Percentiles rank a stretch among this genome's conserved stretches.
phyloP scores from a whole-genome alignment of 2,113 vertebrate genomes.

The Planiliza haematocheilus region DNA sequence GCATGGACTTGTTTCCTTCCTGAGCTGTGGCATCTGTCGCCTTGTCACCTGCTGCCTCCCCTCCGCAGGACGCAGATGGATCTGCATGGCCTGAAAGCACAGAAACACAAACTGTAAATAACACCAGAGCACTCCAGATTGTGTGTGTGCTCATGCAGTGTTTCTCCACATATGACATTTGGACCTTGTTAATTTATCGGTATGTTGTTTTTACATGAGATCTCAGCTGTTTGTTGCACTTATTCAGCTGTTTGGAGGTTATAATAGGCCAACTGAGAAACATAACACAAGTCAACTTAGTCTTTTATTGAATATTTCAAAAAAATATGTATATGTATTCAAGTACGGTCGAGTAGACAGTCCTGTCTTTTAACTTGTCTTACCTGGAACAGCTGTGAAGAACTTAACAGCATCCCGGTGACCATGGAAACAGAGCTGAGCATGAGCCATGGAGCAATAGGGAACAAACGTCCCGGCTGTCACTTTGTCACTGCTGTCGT shows the following conservation, averaged over 20 bases:
- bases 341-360: too few relatives aligned
- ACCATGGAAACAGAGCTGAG: slow-evolving; percentile 97
- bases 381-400: slow-evolving; percentile 97
- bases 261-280: too few relatives aligned
- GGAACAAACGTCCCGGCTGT: slow-evolving; percentile 94
- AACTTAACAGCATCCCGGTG: slow-evolving; percentile 98
- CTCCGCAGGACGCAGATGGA: slow-evolving; percentile 74
- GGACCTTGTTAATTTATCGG: neutral
- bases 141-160: neutral
- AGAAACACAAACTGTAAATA: slow-evolving; percentile 11
- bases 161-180: neutral
- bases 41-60: slow-evolving; percentile 79
- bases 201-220: neutral
- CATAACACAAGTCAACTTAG: too few relatives aligned
- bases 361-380: too few relatives aligned
- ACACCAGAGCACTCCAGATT: slow-evolving; percentile 5
- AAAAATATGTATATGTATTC: too few relatives aligned
- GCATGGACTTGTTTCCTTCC: slow-evolving; percentile 86
- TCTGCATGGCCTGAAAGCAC: slow-evolving; percentile 87
- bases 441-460: slow-evolving; percentile 97
- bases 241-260: too few relatives aligned
- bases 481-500: slow-evolving; percentile 95
- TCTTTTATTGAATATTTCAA: too few relatives aligned
- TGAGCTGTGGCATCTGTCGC: slow-evolving; percentile 82
- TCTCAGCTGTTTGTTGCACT: too few relatives aligned